Base-by-base conservation (phyloP, 2,888 invertebrate genomes). In the Epinotia demarniana region DNA sequence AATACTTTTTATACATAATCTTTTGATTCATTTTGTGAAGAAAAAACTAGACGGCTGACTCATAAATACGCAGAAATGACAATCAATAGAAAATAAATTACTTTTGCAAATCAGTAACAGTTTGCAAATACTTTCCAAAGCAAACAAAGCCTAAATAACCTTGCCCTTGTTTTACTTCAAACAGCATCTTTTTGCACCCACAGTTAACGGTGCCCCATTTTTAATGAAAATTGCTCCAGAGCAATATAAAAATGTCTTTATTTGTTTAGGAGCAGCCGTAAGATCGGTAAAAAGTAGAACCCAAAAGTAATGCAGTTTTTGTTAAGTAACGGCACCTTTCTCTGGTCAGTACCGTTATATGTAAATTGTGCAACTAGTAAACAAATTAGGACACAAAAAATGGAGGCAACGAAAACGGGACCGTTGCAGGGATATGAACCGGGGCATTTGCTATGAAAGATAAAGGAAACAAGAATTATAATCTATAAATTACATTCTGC, bases 211-310 rank as follows among this genome's bases (percentile, higher is more conserved):
- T 75, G 62, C 60, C 71, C 75, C 66, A 77, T 72, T 79, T 79
- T 80, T 81, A 78, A 78, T 81, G 79, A 80, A 77, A 81, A 81
- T 75, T 78, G 77, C 81, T 81, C 78, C 62, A 58, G 76, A 74
- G 78, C 82, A 80, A 83, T 85, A 90, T 90, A 87, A 89, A 90
- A 89, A 90, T 92, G 79, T 92, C 91, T 91, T 89, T 90, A 90
- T 90, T 91, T 90, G 87, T 86, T 81, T 83, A 85, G 85, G 81
- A 81, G 85, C 86, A 88, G 90, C 88, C 82, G 89, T 82, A 87
- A 78, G 85, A 90, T 90, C 85, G 84, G 88, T 93, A 93, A 93
- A 93, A 93, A 93, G 89, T 92, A 86, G 91, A 91, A 71, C 91
- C 86, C 88, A 82, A 88, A 90, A 86, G 81, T 89, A 84, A 88